Percentiles rank a stretch among this genome's conserved stretches.
These are phyloP conservation scores for Gadus chalcogrammus DNA, from an alignment of 2,113 vertebrate species.

Conservation along the genomic window DNA sequence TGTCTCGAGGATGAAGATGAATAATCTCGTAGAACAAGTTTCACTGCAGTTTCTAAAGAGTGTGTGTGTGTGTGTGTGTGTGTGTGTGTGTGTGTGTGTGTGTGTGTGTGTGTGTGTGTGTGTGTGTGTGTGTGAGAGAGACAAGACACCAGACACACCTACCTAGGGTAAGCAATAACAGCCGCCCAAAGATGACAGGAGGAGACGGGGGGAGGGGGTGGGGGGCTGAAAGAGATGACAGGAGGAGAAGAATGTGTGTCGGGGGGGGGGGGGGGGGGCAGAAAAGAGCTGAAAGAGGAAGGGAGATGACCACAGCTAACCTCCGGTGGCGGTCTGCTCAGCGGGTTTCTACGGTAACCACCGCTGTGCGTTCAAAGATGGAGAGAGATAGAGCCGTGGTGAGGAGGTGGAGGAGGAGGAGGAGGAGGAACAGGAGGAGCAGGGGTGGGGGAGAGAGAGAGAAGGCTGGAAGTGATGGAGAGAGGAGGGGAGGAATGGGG, in stretches of 20 bases:
- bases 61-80: slow-evolving; percentile 20
- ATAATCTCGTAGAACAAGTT: neutral
- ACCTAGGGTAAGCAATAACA: slow-evolving; percentile 73
- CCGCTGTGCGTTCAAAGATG: neutral
- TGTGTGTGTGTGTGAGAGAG: slow-evolving; percentile 44
- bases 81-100: slow-evolving; percentile 12
- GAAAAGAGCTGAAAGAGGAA: too few species aligned
- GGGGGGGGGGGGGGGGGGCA: slow-evolving; percentile 21
- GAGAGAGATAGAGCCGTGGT: neutral
- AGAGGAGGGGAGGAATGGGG: slow-evolving; percentile 43
- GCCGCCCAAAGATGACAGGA: slow-evolving; percentile 61
- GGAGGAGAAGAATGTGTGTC: slow-evolving; percentile 40
- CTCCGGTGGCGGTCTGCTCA: too few species aligned
- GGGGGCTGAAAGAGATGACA: slow-evolving; percentile 36
- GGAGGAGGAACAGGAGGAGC: slow-evolving; percentile 30
- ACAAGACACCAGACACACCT: slow-evolving; percentile 69
- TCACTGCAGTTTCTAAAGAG: neutral
- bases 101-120: slow-evolving; percentile 8
- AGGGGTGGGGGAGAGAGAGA: slow-evolving; percentile 43
- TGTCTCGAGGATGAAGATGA: neutral
- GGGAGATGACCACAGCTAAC: too few species aligned
- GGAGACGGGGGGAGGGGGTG: slow-evolving; percentile 52
- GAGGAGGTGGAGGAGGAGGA: slow-evolving; percentile 8
- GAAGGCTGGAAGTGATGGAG: slow-evolving; percentile 56
- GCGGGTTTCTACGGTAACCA: too few species aligned